A percentile compares a stretch with the other conserved stretches of the same genome.
Evolutionary conservation across 2,888 invertebrate genomes (phyloP).

Genomic region (Pomacea canaliculata): DNA sequence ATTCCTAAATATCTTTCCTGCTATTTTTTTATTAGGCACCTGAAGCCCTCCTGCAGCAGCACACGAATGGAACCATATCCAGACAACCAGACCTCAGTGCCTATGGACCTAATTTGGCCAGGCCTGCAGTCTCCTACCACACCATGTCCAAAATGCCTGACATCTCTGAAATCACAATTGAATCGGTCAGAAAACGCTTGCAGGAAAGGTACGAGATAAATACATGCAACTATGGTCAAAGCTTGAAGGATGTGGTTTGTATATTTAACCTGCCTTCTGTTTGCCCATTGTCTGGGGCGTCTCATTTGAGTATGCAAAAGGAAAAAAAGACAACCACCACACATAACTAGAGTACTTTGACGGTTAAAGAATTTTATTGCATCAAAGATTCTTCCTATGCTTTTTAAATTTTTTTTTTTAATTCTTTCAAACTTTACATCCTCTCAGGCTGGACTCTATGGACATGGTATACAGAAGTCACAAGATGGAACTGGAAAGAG

Average conservation of each 20-base stretch:
- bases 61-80: not conserved
- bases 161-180: constrained; percentile 57
- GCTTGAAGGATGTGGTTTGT: no score
- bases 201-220: constrained; percentile 65
- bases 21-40: constrained; percentile 11
- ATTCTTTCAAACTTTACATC: not conserved
- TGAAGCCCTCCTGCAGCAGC: constrained; percentile 22
- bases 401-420: no score
- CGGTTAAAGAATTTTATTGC: no score
- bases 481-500: constrained; percentile 73
- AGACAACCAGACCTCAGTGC: constrained; percentile 14
- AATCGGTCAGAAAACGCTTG: constrained; percentile 64
- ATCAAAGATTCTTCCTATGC: no score
- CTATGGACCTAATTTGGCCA: constrained; percentile 23
- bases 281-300: no score
- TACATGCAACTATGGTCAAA: no score
- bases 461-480: constrained; percentile 75
- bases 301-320: no score
- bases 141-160: constrained; percentile 36
- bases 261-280: no score
- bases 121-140: constrained; percentile 1
- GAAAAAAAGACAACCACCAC: no score
- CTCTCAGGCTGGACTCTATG: constrained; percentile 74
- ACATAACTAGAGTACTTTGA: no score
- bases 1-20: no score